These are phyloP conservation scores for Mesorhabditis belari DNA, from an alignment of 2,888 invertebrate genomes.

Conservation along the genomic window DNA sequence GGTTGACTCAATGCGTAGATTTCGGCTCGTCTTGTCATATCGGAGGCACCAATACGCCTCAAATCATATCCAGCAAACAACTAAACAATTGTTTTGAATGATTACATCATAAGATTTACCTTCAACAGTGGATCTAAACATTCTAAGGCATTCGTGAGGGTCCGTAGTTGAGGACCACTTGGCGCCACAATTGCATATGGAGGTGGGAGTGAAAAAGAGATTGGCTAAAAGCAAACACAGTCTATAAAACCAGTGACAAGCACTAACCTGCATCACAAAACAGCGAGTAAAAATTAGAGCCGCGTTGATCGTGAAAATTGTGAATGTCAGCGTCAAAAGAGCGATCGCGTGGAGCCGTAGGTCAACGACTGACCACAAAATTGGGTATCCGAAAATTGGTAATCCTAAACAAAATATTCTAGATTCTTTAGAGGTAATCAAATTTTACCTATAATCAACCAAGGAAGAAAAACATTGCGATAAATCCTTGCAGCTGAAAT, in stretches of 20 bases:
- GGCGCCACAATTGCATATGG: constrained; percentile 23
- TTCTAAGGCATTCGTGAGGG: constrained; percentile 27
- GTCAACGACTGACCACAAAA: neutral
- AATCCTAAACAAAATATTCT: neutral
- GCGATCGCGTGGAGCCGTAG: neutral
- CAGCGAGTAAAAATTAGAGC: neutral
- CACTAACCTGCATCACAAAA: neutral
- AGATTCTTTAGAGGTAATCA: no score
- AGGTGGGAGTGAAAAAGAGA: constrained; percentile 27
- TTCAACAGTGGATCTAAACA: constrained; percentile 16
- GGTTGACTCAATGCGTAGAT: constrained; percentile 30
- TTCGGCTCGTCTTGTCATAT: constrained; percentile 14
- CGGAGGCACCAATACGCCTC: constrained; percentile 16
- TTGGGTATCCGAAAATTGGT: neutral
- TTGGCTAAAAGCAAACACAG: constrained; percentile 33
- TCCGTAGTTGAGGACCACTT: constrained; percentile 25
- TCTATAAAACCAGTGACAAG: no score
- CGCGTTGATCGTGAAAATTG: neutral
- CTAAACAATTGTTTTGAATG: constrained; percentile 1
- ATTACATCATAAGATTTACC: constrained; percentile 1
- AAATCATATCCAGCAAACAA: constrained; percentile 27
- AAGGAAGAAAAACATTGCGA: neutral
- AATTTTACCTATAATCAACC: neutral
- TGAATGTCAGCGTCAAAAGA: neutral
- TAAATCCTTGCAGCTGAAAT: no score